Conservation (phyloP, 2,797 vertebrate genomes). For the Cercopithecus mitis region DNA sequence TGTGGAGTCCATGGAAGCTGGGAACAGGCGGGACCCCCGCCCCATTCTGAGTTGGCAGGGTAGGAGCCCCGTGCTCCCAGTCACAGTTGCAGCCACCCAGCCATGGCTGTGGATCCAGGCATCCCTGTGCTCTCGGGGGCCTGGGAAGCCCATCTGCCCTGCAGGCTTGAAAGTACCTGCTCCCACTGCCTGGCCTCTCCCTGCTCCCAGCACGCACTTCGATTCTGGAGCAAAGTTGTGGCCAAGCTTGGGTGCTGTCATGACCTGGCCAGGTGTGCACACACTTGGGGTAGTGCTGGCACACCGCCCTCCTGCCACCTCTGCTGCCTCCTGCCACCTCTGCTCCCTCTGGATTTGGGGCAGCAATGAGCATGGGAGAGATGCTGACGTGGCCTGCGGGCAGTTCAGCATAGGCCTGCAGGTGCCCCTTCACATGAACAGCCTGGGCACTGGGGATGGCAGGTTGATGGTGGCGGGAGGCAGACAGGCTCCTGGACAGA, state of each 20-base stretch:
- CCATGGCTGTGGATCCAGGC: background rate
- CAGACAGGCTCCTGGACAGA: background rate
- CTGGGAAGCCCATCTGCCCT: background rate
- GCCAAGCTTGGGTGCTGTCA: background rate
- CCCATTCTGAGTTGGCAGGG: background rate
- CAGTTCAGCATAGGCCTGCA: background rate
- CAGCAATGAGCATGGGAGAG: background rate
- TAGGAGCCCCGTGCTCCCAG: accelerated
- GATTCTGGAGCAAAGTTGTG: background rate
- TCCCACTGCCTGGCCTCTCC: background rate
- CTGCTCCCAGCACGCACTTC: background rate
- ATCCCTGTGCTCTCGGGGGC: background rate
- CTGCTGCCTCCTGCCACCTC: background rate
- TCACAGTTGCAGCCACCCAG: background rate
- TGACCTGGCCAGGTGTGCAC: background rate
- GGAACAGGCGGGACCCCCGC: background rate
- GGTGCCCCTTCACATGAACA: background rate
- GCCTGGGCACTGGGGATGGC: background rate
- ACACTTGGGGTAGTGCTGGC: background rate
- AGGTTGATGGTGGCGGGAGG: background rate
- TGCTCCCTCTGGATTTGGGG: background rate
- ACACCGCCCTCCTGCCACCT: background rate
- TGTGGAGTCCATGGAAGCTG: background rate
- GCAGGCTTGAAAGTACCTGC: background rate
- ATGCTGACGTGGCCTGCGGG: background rate